Conservation (phyloP, 2,797 vertebrate species). For the Sebastes glaucus region DNA sequence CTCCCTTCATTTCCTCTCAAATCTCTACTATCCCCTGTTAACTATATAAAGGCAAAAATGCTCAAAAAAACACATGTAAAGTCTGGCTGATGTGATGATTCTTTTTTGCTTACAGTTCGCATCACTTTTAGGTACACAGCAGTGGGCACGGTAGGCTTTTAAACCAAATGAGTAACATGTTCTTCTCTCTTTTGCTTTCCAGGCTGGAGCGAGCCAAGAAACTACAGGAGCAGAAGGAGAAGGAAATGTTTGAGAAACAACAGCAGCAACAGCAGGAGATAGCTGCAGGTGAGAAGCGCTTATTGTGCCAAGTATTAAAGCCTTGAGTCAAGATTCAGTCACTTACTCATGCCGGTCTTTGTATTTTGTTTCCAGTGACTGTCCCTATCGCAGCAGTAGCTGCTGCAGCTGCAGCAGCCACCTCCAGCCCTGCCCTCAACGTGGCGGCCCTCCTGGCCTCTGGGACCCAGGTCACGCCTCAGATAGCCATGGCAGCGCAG, state of each 20-base stretch:
- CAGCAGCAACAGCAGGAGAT: slow-evolving; percentile 92
- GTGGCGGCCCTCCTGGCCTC: slow-evolving; percentile 96
- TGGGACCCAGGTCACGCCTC: slow-evolving; percentile 97
- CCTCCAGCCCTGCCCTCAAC: slow-evolving; percentile 89
- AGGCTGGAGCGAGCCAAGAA: slow-evolving; percentile 98
- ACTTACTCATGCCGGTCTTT: background rate
- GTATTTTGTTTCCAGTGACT: slow-evolving; percentile 51
- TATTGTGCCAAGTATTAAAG: background rate
- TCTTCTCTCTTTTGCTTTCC: slow-evolving; percentile 8
- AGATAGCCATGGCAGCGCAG: slow-evolving; percentile 98
- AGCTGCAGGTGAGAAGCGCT: slow-evolving; percentile 83
- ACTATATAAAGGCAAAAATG: background rate
- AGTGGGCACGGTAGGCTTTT: background rate
- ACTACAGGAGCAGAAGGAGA: slow-evolving; percentile 97
- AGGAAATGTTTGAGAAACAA: slow-evolving; percentile 95
- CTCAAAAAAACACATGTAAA: background rate
- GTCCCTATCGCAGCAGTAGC: slow-evolving; percentile 78
- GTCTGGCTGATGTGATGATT: background rate
- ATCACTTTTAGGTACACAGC: background rate
- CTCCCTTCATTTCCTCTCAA: background rate
- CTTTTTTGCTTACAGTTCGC: background rate
- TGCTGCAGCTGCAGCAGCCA: slow-evolving; percentile 75
- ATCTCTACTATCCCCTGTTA: background rate
- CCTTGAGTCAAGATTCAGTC: background rate
- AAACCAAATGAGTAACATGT: background rate